Evolutionary conservation across 1,140 invertebrate species (phyloP).

Genomic region (Apis florea): DNA sequence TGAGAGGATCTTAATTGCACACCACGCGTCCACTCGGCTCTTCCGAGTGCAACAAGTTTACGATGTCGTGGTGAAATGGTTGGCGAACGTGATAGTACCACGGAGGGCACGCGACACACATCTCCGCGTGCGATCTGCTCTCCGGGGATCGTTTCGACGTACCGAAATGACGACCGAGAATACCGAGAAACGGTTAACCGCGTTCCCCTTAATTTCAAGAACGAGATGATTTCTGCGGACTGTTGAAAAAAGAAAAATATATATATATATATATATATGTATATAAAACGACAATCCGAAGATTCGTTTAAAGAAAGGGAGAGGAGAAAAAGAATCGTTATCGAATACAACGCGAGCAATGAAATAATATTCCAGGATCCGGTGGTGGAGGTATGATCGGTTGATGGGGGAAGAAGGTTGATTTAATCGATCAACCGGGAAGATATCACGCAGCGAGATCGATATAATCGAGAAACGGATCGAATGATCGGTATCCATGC

Average conservation of each 20-base stretch:
- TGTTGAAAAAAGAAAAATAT: not conserved
- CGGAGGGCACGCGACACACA: conserved; percentile 34
- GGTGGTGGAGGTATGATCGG: conserved; percentile 4
- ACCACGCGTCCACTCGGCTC: conserved; percentile 5
- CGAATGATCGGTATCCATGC: conserved; percentile 61
- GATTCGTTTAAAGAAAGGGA: not conserved
- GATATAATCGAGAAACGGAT: conserved; percentile 63
- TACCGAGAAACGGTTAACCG: not conserved
- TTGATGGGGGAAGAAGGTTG: conserved; percentile 18
- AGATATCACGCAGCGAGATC: conserved; percentile 58
- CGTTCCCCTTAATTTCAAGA: not conserved
- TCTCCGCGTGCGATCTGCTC: conserved; percentile 27
- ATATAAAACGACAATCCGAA: not conserved
- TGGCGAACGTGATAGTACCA: conserved; percentile 40
- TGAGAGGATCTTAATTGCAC: conserved; percentile 49
- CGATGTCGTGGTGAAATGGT: conserved; percentile 20
- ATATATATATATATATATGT: too few relatives aligned
- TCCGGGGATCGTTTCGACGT: not conserved
- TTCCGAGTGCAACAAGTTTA: conserved; percentile 37
- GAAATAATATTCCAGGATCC: conserved; percentile 14
- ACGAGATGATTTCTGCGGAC: not conserved
- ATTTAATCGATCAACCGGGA: conserved; percentile 55
- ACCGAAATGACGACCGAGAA: not conserved
- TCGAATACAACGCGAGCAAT: not conserved
- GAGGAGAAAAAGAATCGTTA: too few relatives aligned